Base-by-base conservation (phyloP, 1,140 invertebrate species). In the Drosophila repleta region DNA sequence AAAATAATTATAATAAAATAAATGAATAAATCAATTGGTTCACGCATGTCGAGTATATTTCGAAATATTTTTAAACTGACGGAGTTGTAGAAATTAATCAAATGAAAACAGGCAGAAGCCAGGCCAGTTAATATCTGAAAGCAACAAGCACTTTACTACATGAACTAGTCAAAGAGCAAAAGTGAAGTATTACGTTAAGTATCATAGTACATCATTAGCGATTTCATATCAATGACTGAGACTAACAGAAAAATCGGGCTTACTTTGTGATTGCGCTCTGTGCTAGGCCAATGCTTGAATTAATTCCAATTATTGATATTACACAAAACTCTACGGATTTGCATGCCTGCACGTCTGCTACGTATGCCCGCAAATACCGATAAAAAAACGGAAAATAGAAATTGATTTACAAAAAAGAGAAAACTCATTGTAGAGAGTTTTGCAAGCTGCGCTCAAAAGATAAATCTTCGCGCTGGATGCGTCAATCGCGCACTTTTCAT, bases 401-500 rank as follows among this genome's bases (percentile, higher is more conserved):
- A 32, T 51, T 41, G 69, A 68, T 71, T 79, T 65, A 74, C 2
- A 68, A 73, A 70, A 58, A 74, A 78, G 60, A 57, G 53, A 17
- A 41, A 41, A 57, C 10, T 61, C 35, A 56, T 46, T 64, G 52
- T 39, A 48, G 6, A 61, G 67, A 64, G 74, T 74, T 82, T 57
- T 37, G 64, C 69, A 81, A 70, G 79, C 74, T 81, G 79, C 63
- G 56, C 52, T 48, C 69, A 52, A 78, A 74, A 80, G 56, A 81
- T 81, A 81, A 81, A 81, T 81, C 79, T 81, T 82, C 39, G 43
- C 69, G 52, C 51, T 63, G 43, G 58, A 7, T 61, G 57, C 58
- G 46, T 58, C 56, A 57, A 57, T 37, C 66, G 78, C 61, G 74
- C 82, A 87, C 82, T 85, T 87, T 85, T 75, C 78, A 85, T 85